Conservation (phyloP, 2,888 invertebrate genomes). For the Drosophila subsilvestris region DNA sequence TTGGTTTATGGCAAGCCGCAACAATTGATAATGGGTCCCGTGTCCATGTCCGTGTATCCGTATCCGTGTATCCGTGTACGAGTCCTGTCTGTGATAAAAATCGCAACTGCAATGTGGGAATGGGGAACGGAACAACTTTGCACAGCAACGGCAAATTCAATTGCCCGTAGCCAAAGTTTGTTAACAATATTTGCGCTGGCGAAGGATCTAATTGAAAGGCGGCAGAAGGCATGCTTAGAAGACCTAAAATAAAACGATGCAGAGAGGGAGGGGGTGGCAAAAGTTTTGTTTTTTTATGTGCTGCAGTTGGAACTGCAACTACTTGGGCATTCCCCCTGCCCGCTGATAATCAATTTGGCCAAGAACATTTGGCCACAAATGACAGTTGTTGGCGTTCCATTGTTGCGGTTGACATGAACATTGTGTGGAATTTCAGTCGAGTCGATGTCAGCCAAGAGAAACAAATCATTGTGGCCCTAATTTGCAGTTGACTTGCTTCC, state of each 20-base stretch:
- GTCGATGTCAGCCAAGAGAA: constrained; percentile 45
- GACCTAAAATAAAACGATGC: not conserved
- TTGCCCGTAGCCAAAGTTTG: constrained; percentile 58
- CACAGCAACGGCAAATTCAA: constrained; percentile 23
- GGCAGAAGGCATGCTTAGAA: constrained; percentile 46
- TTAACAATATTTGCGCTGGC: constrained; percentile 45
- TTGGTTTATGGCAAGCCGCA: constrained; percentile 65
- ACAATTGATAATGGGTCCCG: constrained; percentile 64
- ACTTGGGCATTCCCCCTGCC: constrained; percentile 31
- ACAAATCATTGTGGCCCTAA: constrained; percentile 72
- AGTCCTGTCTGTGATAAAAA: constrained; percentile 58
- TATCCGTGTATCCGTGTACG: not conserved
- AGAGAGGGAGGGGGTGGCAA: not conserved
- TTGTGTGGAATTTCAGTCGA: constrained; percentile 62
- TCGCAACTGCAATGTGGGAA: constrained; percentile 68
- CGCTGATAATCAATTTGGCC: constrained; percentile 74
- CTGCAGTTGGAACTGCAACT: constrained; percentile 52
- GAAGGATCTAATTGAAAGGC: constrained; percentile 66
- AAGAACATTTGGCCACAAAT: constrained; percentile 54
- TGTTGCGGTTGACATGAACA: constrained; percentile 71
- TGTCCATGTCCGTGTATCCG: too few species aligned
- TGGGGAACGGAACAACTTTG: constrained; percentile 27
- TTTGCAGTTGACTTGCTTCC: constrained; percentile 54
- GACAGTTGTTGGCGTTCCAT: constrained; percentile 53
- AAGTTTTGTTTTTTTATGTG: constrained; percentile 35